phyloP scores from a whole-genome alignment of 2,113 vertebrate genomes.

The Solenodon paradoxus region DNA sequence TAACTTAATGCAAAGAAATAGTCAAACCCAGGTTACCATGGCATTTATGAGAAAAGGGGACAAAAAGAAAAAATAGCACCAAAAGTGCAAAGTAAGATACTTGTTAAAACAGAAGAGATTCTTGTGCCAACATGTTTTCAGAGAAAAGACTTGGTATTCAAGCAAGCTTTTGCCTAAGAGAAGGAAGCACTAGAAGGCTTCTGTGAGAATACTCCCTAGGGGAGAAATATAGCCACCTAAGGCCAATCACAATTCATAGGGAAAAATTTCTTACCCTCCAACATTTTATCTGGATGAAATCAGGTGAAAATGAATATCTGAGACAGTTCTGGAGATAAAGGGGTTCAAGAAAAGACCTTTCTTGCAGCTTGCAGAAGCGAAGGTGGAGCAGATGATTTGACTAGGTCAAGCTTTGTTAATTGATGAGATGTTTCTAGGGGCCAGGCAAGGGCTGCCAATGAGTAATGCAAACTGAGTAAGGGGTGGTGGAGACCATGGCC shows the following conservation, averaged over 20 bases:
- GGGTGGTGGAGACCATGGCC: background rate
- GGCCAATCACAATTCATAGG: background rate
- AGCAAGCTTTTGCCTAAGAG: background rate
- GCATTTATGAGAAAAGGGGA: conserved; percentile 35
- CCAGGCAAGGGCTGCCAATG: background rate
- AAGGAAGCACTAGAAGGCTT: background rate
- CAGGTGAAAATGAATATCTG: background rate
- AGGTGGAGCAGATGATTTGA: background rate
- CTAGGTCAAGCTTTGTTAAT: background rate
- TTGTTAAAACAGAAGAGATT: conserved; percentile 3
- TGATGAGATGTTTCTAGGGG: background rate
- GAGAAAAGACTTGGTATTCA: background rate
- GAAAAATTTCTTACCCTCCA: background rate
- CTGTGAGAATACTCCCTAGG: background rate
- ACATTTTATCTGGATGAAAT: background rate
- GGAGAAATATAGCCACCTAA: background rate
- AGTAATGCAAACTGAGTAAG: background rate
- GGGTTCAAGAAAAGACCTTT: background rate
- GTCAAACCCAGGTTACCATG: conserved; percentile 8
- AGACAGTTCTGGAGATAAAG: background rate
- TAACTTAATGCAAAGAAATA: conserved; percentile 49
- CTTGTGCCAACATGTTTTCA: background rate
- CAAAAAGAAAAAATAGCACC: conserved; percentile 43
- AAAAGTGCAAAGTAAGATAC: background rate
- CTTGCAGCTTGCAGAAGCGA: background rate